These are phyloP conservation scores for Gambusia affinis DNA, from an alignment of 2,113 vertebrate species.

Conservation along the genomic window DNA sequence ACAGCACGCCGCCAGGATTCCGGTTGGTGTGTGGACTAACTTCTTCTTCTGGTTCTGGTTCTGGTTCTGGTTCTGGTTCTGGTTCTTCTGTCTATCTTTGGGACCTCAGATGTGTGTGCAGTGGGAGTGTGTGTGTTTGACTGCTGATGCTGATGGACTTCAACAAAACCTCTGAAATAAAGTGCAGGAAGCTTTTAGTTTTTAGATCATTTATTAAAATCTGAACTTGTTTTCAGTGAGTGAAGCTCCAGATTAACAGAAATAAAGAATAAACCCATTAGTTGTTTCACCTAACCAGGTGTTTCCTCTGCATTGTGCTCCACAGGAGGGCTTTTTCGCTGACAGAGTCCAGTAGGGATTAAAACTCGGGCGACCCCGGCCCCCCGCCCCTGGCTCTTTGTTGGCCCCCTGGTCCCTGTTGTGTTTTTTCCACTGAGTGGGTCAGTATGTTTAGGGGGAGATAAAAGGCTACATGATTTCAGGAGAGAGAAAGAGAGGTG, in stretches of 20 bases:
- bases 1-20: conserved; percentile 78
- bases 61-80: not conserved
- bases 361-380: conserved; percentile 73
- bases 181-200: not conserved
- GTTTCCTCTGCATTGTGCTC: conserved; percentile 62
- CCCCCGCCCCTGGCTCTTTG: conserved; percentile 69
- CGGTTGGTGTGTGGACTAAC: conserved; percentile 78
- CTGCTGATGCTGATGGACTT: not conserved
- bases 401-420: conserved; percentile 71
- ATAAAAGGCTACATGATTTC: conserved; percentile 82
- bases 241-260: conserved; percentile 2
- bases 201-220: not conserved
- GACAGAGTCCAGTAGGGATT: conserved; percentile 81
- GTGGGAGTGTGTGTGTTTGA: conserved; percentile 41
- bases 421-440: conserved; percentile 73
- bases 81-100: conserved; percentile 29
- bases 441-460: conserved; percentile 75
- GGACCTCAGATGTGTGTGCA: conserved; percentile 46
- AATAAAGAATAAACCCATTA: not conserved
- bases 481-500: conserved; percentile 39
- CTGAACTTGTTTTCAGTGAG: conserved; percentile 3
- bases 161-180: conserved; percentile 3
- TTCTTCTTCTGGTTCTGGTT: conserved; percentile 40
- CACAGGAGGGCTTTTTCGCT: conserved; percentile 73
- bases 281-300: conserved; percentile 2